A percentile compares a stretch with the other conserved stretches of the same genome.
Evolutionary conservation across 2,797 vertebrate species (phyloP).

Genomic region (Tapera naevia): DNA sequence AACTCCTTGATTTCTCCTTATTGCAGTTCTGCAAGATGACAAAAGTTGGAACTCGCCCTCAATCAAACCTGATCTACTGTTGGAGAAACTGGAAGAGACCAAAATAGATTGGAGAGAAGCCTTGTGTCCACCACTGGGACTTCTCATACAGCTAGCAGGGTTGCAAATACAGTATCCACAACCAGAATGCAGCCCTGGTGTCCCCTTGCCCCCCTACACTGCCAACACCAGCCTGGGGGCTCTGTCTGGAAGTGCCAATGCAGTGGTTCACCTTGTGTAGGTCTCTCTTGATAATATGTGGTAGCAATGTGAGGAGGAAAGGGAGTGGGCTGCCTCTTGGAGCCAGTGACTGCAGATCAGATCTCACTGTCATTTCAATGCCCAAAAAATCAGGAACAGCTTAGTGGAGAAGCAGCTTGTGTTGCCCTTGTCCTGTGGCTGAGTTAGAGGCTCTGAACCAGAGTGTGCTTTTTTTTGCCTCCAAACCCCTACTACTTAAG

Average conservation of each 20-base stretch:
- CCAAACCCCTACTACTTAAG: background rate
- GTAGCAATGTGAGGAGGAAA: background rate
- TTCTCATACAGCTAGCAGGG: background rate
- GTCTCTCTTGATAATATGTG: background rate
- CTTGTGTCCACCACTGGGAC: accelerated
- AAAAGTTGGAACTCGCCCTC: background rate
- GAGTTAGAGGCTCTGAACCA: background rate
- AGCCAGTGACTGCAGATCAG: background rate
- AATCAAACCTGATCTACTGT: background rate
- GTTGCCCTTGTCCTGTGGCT: background rate
- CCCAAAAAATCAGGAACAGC: background rate
- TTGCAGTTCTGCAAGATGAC: background rate
- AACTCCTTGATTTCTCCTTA: background rate
- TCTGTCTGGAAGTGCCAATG: background rate
- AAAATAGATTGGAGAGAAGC: background rate
- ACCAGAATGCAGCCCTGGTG: background rate
- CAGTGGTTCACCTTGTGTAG: background rate
- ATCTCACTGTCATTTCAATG: background rate
- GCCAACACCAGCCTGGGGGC: background rate
- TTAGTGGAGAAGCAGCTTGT: background rate
- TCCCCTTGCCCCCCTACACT: background rate
- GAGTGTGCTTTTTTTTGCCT: background rate
- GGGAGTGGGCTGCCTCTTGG: background rate
- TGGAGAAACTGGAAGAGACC: background rate
- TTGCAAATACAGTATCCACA: background rate